phyloP scores from a whole-genome alignment of 2,113 vertebrate species.

The Zapornia atra region DNA sequence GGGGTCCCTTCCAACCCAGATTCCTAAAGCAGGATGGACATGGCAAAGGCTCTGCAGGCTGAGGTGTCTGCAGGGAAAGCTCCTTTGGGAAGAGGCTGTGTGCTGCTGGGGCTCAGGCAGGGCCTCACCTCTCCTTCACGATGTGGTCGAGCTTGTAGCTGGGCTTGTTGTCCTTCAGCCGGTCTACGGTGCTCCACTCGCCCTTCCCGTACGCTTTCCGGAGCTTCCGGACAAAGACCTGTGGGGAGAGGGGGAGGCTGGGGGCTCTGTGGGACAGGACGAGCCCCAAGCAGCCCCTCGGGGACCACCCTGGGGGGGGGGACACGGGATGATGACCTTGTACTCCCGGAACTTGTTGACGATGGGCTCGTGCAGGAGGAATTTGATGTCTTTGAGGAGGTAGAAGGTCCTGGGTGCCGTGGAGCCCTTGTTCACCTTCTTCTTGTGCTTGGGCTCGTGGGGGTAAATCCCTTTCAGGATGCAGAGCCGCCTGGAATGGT shows the following conservation, averaged over 20 bases:
- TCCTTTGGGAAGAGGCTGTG: not conserved
- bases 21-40: fast-evolving
- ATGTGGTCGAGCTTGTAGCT: constrained; percentile 93
- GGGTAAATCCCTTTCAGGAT: constrained; percentile 98
- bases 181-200: constrained; percentile 84
- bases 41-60: fast-evolving
- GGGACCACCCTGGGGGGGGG: fast-evolving
- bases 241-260: fast-evolving
- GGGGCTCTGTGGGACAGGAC: fast-evolving
- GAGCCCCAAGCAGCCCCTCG: fast-evolving
- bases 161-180: constrained; percentile 91
- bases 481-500: constrained; percentile 80
- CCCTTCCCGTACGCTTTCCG: constrained; percentile 92
- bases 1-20: too few species aligned
- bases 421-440: constrained; percentile 97
- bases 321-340: constrained; percentile 76
- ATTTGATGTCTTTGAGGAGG: constrained; percentile 93
- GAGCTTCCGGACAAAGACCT: constrained; percentile 96
- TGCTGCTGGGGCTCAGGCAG: fast-evolving
- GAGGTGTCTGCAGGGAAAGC: too few species aligned
- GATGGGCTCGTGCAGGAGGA: constrained; percentile 95
- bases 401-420: constrained; percentile 92
- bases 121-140: constrained; percentile 90
- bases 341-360: constrained; percentile 94
- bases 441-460: constrained; percentile 96